Evolutionary conservation across 2,797 vertebrate genomes (phyloP).

Genomic region (Limnodromus scolopaceus): DNA sequence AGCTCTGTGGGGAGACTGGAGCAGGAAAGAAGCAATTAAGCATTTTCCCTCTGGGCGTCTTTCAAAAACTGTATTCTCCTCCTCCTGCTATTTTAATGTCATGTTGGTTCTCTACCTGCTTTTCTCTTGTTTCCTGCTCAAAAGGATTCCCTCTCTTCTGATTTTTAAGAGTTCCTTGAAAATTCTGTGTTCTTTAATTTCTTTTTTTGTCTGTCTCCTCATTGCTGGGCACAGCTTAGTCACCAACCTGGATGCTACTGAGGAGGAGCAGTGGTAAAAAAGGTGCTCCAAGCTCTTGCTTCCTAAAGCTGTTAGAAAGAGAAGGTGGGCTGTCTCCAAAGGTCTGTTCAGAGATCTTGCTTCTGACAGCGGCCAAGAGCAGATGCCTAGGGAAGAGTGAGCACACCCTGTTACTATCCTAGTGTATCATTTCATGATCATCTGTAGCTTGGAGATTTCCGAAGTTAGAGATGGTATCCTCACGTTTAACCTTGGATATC

Average conservation of each 20-base stretch:
- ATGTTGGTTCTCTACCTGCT: background rate
- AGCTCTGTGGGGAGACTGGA: background rate
- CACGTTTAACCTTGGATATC: background rate
- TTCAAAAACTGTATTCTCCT: conserved; percentile 23
- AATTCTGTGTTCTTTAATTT: background rate
- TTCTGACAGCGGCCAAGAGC: background rate
- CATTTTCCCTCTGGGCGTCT: background rate
- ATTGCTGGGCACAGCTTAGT: background rate
- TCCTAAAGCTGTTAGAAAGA: background rate
- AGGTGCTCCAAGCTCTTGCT: background rate
- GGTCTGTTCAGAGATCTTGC: background rate
- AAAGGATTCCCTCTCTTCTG: background rate
- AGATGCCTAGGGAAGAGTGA: background rate
- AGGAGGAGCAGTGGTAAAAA: background rate
- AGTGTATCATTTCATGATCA: background rate
- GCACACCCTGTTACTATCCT: background rate
- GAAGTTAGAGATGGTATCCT: background rate
- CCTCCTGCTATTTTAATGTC: conserved; percentile 28
- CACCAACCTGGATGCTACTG: background rate
- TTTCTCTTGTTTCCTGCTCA: background rate
- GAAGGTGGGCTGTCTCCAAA: background rate
- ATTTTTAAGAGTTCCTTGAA: background rate
- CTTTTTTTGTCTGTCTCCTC: background rate
- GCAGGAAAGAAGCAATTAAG: conserved; percentile 39
- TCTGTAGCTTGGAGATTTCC: background rate